Percentiles rank a stretch among this genome's conserved stretches.
These are phyloP conservation scores for Helostoma temminkii DNA, from an alignment of 2,797 vertebrate genomes.

Conservation along the genomic window DNA sequence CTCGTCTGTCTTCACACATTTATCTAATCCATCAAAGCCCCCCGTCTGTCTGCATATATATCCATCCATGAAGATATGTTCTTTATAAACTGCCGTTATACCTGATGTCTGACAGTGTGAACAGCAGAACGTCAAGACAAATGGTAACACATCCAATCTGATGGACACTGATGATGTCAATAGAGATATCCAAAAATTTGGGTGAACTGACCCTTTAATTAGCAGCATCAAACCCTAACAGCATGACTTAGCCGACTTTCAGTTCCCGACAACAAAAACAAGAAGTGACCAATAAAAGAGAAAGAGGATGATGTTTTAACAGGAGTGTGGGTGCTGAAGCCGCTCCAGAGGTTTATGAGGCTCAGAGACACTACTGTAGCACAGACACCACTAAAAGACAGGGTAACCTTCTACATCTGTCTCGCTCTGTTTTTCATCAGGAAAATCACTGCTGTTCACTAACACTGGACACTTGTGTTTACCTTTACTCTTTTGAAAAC, in stretches of 20 bases:
- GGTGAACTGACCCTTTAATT: background rate
- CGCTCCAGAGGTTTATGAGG: constrained; percentile 5
- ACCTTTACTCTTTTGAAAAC: no score
- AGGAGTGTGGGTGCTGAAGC: background rate
- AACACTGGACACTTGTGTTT: background rate
- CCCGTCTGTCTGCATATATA: no score
- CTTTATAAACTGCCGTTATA: no score
- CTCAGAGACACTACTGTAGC: constrained; percentile 1
- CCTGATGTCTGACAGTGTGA: no score
- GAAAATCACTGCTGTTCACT: constrained; percentile 2
- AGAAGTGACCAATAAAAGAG: background rate
- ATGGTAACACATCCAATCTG: no score
- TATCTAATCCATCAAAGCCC: no score
- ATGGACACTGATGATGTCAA: no score
- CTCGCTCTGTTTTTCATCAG: constrained; percentile 4
- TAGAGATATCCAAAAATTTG: background rate
- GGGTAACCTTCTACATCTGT: background rate
- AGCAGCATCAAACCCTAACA: background rate
- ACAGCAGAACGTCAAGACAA: no score
- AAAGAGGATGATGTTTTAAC: constrained; percentile 1
- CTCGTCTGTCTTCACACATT: no score
- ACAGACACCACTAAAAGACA: background rate
- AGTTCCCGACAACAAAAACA: constrained; percentile 11
- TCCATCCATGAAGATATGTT: no score
- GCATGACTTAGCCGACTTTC: no score